Base-by-base conservation (phyloP, 2,888 invertebrate genomes). In the Eupithecia subumbrata region DNA sequence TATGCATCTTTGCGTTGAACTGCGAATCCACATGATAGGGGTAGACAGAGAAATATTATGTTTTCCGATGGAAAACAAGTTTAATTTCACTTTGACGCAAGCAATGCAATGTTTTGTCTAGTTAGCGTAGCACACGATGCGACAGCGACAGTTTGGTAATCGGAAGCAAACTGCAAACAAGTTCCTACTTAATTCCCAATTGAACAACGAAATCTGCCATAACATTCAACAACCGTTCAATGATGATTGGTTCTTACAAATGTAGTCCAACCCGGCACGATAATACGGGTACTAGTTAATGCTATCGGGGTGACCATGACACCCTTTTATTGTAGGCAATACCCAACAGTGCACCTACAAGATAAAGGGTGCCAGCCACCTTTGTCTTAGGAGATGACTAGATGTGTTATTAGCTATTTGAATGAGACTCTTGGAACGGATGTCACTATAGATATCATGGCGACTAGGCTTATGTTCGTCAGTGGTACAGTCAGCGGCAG, bases 321-420 rank as follows among this genome's bases (percentile, higher is more conserved):
- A 80, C 71, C 69, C 77, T 76, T 76, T 64, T 71, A 76, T 76
- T 75, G 69, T 74, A 75, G 25, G 52, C 52, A 22, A 56, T 56
- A 56, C 45, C 40, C 73, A 74, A 9, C 56, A 75, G 63, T 69
- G 37, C 48, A 34, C 37, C 63, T 72, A 37, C 63, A 74, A 76
- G 78, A 76, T 77, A 73, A 77, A 77, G 72, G 22, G 68, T 72
- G 71, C 60, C 72, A 76, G 72, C 64, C 68, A 78, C 71, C 77
- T 75, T 78, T 80, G 74, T 78, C 68, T 43, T 70, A 64, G 52
- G 45, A 76, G 76, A 75, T 72, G 68, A 25, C 64, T 73, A 66
- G 66, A 71, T 67, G 75, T 76, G 72, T 74, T n/a, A 75, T 75
- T 74, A 72, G 48, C 70, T 48, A 68, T 70, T 71, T 78, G 45